Evolutionary conservation across 2,797 vertebrate species (phyloP), one percentile per base, ranked within the genome.

Genomic region (Neostethus bicornis): DNA sequence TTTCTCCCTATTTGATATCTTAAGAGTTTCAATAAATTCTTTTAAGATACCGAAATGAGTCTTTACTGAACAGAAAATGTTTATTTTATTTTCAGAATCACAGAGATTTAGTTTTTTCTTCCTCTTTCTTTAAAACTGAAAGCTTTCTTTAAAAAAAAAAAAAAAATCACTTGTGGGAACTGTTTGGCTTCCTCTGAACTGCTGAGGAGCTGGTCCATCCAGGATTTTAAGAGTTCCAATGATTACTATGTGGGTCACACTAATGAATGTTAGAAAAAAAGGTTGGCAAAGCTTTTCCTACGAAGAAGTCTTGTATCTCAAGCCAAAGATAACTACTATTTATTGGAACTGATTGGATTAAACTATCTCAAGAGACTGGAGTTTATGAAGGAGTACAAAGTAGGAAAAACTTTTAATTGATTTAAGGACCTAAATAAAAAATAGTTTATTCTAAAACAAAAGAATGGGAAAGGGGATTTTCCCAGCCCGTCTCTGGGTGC

Each of bases 201-300:
- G 24, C 45, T 24, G 52, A 62, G 76, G 35, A 61, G 50, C 61
- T 39, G 45, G 29, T 46, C 74, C 49, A 56, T 51, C 54, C 83
- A 81, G 85, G 75, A 86, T 84, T 86, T 82, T 81, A 63, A 62
- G 79, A 75, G 73, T 84, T 75, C 72, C 51, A 84, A 83, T 82
- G 73, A 87, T 83, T 83, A 81, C 83, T 85, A 89, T 89, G 85
- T 87, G 75, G 83, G 86, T 88, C 85, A 85, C 70, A 58, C 57
- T 84, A 85, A 86, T 86, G 66, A 70, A 70, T 73, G 61, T 71
- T 68, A 71, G 63, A 55, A 67, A 68, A 63, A 74, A 80, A 81
- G 69, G 80, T 80, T 87, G 85, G 85, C 84, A 78, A 70, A 54
- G 72, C 55, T 70, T 66, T 20, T 29, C 66, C 54, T 86, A 83